phyloP scores from a whole-genome alignment of 1,140 invertebrate species.

The Drosophila eugracilis region DNA sequence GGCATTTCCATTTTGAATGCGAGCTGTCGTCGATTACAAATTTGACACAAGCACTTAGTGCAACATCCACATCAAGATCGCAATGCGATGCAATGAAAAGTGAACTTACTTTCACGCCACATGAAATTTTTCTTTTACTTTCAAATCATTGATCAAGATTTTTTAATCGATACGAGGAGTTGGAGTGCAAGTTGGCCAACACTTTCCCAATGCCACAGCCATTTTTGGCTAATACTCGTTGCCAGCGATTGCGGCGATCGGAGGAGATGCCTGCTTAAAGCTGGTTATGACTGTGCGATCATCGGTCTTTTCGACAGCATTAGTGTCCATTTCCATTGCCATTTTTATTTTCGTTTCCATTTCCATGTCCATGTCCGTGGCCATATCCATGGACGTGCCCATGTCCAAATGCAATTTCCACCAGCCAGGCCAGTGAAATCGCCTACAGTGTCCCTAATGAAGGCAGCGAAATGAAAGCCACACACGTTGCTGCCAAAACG shows the following conservation, averaged over 20 bases:
- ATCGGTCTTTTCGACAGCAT: constrained; percentile 35
- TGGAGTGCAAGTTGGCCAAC: constrained; percentile 51
- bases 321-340: constrained; percentile 15
- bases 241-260: constrained; percentile 14
- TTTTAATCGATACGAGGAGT: constrained; percentile 55
- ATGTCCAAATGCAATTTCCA: constrained; percentile 21
- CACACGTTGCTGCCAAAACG: constrained; percentile 46
- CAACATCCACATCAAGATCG: constrained; percentile 36
- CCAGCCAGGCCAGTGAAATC: constrained; percentile 56
- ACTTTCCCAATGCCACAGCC: constrained; percentile 66
- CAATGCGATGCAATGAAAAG: constrained; percentile 64
- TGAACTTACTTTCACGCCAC: constrained; percentile 75
- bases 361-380: constrained; percentile 8
- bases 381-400: constrained; percentile 17
- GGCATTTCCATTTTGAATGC: constrained; percentile 30
- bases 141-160: constrained; percentile 81
- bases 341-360: constrained; percentile 11
- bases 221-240: constrained; percentile 65
- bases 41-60: constrained; percentile 71
- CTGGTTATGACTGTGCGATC: constrained; percentile 50
- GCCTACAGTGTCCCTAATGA: constrained; percentile 65
- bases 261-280: constrained; percentile 15
- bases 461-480: constrained; percentile 66
- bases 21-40: constrained; percentile 62
- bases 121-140: constrained; percentile 65